phyloP scores from a whole-genome alignment of 2,113 vertebrate species.

The Chroicocephalus ridibundus region DNA sequence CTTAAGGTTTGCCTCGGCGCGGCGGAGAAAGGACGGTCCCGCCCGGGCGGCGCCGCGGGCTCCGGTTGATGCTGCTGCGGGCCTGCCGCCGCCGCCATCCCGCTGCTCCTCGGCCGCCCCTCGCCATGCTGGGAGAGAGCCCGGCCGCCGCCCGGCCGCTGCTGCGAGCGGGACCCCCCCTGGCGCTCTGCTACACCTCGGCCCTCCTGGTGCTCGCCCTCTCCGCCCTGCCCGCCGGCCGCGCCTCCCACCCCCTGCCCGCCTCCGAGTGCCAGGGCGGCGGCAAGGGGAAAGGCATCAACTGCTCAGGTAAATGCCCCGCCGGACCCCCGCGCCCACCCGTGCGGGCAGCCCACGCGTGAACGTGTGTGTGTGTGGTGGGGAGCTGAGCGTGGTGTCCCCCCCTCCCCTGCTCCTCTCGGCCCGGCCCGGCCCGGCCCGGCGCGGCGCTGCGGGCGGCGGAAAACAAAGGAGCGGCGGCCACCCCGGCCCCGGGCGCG shows the following conservation, averaged over 20 bases:
- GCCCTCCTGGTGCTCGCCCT: constrained; percentile 68
- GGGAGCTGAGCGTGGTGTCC: not conserved
- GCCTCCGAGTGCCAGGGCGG: constrained; percentile 68
- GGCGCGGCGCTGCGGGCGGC: not conserved
- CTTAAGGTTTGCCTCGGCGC: not conserved
- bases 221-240: constrained; percentile 59
- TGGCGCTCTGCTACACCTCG: constrained; percentile 58
- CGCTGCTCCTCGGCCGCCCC: not conserved
- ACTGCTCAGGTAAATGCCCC: constrained; percentile 75
- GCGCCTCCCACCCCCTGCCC: constrained; percentile 75
- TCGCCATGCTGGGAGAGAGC: constrained; percentile 45
- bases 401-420: not conserved
- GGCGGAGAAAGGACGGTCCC: constrained; percentile 32
- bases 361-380: not conserved
- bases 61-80: constrained; percentile 36
- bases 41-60: constrained; percentile 14
- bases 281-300: constrained; percentile 71
- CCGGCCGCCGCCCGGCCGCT: constrained; percentile 27
- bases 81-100: constrained; percentile 37
- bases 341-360: not conserved
- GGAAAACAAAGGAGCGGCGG: constrained; percentile 23
- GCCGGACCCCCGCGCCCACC: not conserved
- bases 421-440: not conserved
- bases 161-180: constrained; percentile 14
- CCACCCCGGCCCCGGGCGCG: not conserved